These are phyloP conservation scores for Orthonyx spaldingii DNA, from an alignment of 2,113 vertebrate species.

Conservation along the genomic window DNA sequence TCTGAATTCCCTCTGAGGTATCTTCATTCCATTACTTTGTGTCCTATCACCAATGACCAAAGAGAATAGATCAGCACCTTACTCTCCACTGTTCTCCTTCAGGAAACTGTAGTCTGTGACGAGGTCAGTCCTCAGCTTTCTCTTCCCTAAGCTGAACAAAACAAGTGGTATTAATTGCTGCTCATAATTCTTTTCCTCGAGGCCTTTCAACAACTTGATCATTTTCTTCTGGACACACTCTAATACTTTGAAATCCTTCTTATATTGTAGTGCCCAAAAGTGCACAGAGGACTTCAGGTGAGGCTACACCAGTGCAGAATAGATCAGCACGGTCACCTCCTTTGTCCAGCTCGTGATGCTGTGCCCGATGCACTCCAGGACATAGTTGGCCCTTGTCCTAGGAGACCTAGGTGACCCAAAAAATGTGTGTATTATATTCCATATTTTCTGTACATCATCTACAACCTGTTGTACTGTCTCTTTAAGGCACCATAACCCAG, in stretches of 20 bases:
- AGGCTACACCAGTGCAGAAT: not conserved
- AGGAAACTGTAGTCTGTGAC: too few species aligned
- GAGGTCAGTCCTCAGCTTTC: too few species aligned
- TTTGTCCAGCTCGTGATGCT: not conserved
- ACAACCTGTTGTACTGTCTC: not conserved
- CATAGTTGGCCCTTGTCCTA: not conserved
- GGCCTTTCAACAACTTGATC: not conserved
- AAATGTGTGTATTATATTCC: not conserved
- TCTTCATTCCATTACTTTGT: not conserved
- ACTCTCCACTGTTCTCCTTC: not conserved
- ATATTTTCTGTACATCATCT: not conserved
- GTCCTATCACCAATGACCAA: not conserved
- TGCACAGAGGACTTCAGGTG: not conserved
- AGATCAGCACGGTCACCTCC: not conserved
- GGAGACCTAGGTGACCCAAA: not conserved
- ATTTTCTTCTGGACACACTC: not conserved
- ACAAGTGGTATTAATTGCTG: not conserved
- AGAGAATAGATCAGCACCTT: not conserved
- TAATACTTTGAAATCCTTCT: not conserved
- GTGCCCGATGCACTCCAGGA: not conserved
- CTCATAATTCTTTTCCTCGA: not conserved
- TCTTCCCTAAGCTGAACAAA: not conserved
- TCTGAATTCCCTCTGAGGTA: not conserved
- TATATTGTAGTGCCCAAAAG: not conserved
- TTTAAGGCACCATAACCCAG: not conserved